Percentiles rank a stretch among this genome's conserved stretches.
These are phyloP conservation scores for Sebastes dallii DNA, from an alignment of 2,797 vertebrate species.

Conservation along the genomic window DNA sequence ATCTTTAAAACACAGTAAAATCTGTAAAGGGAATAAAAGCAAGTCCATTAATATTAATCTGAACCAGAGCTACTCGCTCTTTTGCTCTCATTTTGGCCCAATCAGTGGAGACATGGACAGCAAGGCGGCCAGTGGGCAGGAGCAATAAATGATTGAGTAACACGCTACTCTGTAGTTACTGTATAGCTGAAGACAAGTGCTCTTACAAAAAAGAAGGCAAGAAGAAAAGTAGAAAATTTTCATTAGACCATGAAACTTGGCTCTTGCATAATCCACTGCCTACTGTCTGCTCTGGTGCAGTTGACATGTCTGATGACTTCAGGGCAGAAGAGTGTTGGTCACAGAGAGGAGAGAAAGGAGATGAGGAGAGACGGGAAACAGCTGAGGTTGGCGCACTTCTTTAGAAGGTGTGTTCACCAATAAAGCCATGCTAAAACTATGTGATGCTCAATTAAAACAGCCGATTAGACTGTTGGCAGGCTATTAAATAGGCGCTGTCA, in stretches of 20 bases:
- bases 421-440: neutral
- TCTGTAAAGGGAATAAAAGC: slow-evolving; percentile 37
- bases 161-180: slow-evolving; percentile 37
- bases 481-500: no score
- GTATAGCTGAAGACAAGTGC: slow-evolving; percentile 36
- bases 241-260: slow-evolving; percentile 55
- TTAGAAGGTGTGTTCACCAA: neutral
- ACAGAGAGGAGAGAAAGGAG: neutral
- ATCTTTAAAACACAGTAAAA: slow-evolving; percentile 43
- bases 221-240: slow-evolving; percentile 28
- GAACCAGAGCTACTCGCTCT: slow-evolving; percentile 50
- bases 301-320: slow-evolving; percentile 56
- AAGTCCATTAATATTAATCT: slow-evolving; percentile 70
- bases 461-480: neutral
- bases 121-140: slow-evolving; percentile 26
- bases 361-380: neutral
- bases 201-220: slow-evolving; percentile 1
- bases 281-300: slow-evolving; percentile 35
- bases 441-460: neutral
- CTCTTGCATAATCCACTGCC: slow-evolving; percentile 59
- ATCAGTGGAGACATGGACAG: slow-evolving; percentile 51
- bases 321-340: slow-evolving; percentile 27
- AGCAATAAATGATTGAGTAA: slow-evolving; percentile 70
- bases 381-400: neutral
- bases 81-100: slow-evolving; percentile 56